A percentile compares a stretch with the other conserved stretches of the same genome.
phyloP scores from a whole-genome alignment of 1,140 invertebrate species.

The Halyomorpha halys region DNA sequence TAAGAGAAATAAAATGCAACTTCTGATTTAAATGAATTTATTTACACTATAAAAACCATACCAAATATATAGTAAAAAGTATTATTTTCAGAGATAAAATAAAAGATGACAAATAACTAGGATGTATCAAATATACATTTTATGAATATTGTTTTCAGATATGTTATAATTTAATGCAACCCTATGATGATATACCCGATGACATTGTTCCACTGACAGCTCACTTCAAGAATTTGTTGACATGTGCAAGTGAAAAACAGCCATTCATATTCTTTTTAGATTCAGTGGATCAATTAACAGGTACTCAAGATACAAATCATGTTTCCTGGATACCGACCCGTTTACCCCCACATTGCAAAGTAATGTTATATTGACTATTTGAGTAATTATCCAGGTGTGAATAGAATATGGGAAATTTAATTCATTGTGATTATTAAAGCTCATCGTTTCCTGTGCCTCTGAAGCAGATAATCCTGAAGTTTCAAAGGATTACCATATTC shows the following conservation, averaged over 20 bases:
- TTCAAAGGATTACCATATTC: conserved; percentile 72
- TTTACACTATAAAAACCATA: neutral
- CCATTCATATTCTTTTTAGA: conserved; percentile 81
- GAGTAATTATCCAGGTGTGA: neutral
- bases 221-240: conserved; percentile 88
- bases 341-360: conserved; percentile 82
- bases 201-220: conserved; percentile 91
- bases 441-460: conserved; percentile 80
- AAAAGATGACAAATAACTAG: too few species aligned
- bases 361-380: conserved; percentile 36
- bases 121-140: too few species aligned
- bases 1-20: conserved; percentile 32
- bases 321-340: conserved; percentile 91
- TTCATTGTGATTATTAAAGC: conserved; percentile 40
- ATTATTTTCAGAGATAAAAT: too few species aligned
- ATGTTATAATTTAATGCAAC: conserved; percentile 86
- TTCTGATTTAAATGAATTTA: neutral
- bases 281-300: conserved; percentile 91
- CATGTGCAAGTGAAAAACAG: conserved; percentile 65
- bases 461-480: conserved; percentile 78
- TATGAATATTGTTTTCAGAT: conserved; percentile 70
- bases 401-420: too few species aligned
- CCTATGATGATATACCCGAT: conserved; percentile 88
- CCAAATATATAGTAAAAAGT: neutral
- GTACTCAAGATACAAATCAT: conserved; percentile 86